Conservation (phyloP, 2,113 vertebrate genomes). For the Recurvirostra avosetta region DNA sequence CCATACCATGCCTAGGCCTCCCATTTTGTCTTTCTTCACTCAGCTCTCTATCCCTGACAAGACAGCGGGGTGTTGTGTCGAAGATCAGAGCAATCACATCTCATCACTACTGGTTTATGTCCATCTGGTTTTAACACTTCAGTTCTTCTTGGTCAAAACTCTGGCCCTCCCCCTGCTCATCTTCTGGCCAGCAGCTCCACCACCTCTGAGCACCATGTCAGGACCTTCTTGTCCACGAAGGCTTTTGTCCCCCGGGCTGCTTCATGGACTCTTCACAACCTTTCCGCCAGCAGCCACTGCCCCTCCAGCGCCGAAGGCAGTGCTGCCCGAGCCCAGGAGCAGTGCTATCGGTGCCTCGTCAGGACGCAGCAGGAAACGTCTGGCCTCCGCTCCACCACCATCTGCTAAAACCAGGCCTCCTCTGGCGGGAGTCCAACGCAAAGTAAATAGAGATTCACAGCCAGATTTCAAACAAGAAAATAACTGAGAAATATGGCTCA, state of each 20-base stretch:
- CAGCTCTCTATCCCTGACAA: neutral
- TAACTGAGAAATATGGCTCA: constrained; percentile 46
- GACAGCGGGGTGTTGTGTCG: neutral
- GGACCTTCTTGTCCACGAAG: neutral
- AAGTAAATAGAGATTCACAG: constrained; percentile 56
- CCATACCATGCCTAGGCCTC: neutral
- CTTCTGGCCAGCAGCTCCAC: neutral
- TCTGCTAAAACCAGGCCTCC: constrained; percentile 57
- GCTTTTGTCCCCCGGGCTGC: neutral
- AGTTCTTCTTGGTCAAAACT: neutral
- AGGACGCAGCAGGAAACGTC: constrained; percentile 44
- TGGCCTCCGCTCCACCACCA: constrained; percentile 24
- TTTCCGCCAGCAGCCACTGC: neutral
- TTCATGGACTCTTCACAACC: neutral
- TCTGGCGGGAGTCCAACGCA: neutral
- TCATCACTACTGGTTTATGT: neutral
- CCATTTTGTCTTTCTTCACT: neutral
- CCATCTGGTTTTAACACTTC: constrained; percentile 1
- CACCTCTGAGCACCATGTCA: neutral
- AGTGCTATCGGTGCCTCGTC: neutral
- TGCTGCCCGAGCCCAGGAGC: neutral
- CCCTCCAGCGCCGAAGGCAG: neutral
- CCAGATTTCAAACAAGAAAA: constrained; percentile 55
- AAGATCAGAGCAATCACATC: neutral
- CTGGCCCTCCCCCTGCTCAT: neutral